A percentile compares a stretch with the other conserved stretches of the same genome.
These are phyloP conservation scores for Acrocyrtus sp. DNA, from an alignment of 2,888 invertebrate genomes.

Conservation along the genomic window DNA sequence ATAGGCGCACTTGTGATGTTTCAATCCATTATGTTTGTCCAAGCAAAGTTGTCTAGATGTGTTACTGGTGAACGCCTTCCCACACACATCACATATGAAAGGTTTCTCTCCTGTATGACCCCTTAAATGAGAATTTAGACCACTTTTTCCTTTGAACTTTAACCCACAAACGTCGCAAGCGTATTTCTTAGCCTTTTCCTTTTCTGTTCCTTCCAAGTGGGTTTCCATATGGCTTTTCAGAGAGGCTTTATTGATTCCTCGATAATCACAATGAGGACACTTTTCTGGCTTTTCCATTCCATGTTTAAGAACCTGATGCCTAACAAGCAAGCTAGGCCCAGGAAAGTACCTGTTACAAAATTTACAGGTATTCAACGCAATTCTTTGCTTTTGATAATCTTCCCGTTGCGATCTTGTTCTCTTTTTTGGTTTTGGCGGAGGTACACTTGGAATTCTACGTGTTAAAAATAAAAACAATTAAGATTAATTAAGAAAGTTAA, in stretches of 20 bases:
- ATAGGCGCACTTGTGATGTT: conserved; percentile 7
- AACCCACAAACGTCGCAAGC: conserved; percentile 14
- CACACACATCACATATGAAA: conserved; percentile 19
- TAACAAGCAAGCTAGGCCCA: not conserved
- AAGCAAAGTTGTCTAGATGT: conserved; percentile 6
- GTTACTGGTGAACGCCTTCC: conserved; percentile 13
- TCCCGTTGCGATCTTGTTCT: not conserved
- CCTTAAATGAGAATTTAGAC: not conserved
- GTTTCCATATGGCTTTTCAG: conserved; percentile 16
- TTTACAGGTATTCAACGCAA: conserved; percentile 12
- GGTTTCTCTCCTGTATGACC: not conserved
- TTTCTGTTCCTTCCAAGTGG: conserved; percentile 1
- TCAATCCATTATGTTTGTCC: conserved; percentile 35
- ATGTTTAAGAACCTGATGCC: conserved; percentile 18
- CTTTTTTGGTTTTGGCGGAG: not conserved
- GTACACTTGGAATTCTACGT: not conserved
- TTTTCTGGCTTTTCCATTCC: conserved; percentile 25
- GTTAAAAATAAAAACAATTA: too few relatives aligned
- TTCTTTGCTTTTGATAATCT: not conserved
- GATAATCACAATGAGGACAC: conserved; percentile 13
- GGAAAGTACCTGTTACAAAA: conserved; percentile 15
- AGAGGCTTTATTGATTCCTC: not conserved
- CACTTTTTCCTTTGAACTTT: not conserved
- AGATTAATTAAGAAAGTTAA: too few relatives aligned
- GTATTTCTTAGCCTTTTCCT: conserved; percentile 1